phyloP scores from a whole-genome alignment of 2,113 vertebrate genomes.

The Mesoclemmys tuberculata region DNA sequence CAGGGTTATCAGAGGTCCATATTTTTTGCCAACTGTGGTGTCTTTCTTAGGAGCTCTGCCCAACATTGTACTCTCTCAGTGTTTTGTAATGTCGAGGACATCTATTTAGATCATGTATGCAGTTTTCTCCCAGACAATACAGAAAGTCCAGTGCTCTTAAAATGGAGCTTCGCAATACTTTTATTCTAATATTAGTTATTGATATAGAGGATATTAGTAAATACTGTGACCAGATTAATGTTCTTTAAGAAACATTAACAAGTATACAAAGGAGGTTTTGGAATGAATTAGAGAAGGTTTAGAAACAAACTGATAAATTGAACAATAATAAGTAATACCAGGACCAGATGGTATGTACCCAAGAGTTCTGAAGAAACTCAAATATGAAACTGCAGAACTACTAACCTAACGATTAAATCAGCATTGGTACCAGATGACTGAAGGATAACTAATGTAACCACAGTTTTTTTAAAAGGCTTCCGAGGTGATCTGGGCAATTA shows the following conservation, averaged over 20 bases:
- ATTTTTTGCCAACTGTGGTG: too few species aligned
- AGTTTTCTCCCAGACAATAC: constrained; percentile 31
- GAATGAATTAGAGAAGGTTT: background rate
- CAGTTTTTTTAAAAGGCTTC: background rate
- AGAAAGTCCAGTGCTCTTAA: constrained; percentile 28
- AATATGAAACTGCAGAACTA: background rate
- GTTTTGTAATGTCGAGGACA: background rate
- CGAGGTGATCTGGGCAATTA: background rate
- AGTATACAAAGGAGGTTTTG: background rate
- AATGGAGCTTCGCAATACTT: background rate
- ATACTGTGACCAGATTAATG: background rate
- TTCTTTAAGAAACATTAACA: background rate
- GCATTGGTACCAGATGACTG: too few species aligned
- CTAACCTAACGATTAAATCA: background rate
- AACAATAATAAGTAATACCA: background rate
- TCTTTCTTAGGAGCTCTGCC: background rate
- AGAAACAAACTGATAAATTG: background rate
- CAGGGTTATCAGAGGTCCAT: too few species aligned
- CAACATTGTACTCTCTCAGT: background rate
- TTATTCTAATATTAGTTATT: background rate
- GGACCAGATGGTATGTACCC: background rate
- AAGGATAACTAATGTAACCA: background rate
- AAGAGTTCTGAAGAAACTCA: background rate
- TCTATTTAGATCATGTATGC: constrained; percentile 19
- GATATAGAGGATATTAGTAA: constrained; percentile 34